Percentiles rank a stretch among this genome's conserved stretches.
Conservation (phyloP, 35 echinoderm and acorn worm species). For the Ptychodera flava region DNA sequence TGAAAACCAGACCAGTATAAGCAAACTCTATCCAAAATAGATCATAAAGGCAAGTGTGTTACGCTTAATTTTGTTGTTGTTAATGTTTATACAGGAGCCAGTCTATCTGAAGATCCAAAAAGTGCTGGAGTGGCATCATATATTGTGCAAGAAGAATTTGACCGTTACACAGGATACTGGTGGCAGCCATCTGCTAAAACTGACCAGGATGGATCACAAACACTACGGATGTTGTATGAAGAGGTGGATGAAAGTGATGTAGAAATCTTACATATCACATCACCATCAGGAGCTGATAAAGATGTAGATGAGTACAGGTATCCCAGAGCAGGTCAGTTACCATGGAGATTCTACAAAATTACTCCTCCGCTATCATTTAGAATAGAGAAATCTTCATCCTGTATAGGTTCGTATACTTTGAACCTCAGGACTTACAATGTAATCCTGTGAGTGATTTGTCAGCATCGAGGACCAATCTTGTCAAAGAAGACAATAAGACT, state of each 20-base stretch:
- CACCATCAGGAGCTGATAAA: constrained; percentile 48
- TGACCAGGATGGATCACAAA: neutral
- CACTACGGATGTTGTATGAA: constrained; percentile 71
- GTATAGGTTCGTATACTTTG: too few relatives aligned
- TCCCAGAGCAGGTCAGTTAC: constrained; percentile 77
- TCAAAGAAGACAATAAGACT: too few relatives aligned
- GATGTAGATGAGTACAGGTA: constrained; percentile 89
- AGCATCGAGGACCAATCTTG: too few relatives aligned
- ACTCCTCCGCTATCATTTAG: too few relatives aligned
- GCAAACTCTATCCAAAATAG: too few relatives aligned
- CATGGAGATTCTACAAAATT: too few relatives aligned
- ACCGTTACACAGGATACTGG: constrained; percentile 98
- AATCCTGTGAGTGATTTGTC: too few relatives aligned
- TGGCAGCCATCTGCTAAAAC: constrained; percentile 59
- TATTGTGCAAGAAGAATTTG: constrained; percentile 98
- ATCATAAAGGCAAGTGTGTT: too few relatives aligned
- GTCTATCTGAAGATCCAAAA: constrained; percentile 75
- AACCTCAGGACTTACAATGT: too few relatives aligned
- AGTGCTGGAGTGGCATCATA: constrained; percentile 91
- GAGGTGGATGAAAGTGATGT: constrained; percentile 93
- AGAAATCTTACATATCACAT: constrained; percentile 82
- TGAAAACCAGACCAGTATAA: too few relatives aligned
- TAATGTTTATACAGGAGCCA: neutral
- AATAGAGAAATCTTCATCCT: too few relatives aligned
- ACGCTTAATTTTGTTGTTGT: too few relatives aligned